A percentile compares a stretch with the other conserved stretches of the same genome.
These are phyloP conservation scores for Melanotaenia nigrans DNA, from an alignment of 2,797 vertebrate genomes.

Conservation along the genomic window DNA sequence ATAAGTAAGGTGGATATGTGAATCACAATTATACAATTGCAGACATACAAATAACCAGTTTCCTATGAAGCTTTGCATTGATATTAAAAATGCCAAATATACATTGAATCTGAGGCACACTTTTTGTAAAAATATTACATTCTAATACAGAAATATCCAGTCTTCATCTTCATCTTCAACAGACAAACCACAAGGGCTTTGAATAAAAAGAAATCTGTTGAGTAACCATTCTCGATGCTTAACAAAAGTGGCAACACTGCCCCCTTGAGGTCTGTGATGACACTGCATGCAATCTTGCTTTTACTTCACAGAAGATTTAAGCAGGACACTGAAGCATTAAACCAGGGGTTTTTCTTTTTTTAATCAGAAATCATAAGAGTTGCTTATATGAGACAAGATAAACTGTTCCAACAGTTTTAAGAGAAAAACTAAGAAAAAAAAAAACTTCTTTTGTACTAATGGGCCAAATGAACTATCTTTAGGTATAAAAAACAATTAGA, in stretches of 20 bases:
- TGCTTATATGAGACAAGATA: no score
- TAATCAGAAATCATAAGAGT: no score
- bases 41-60: neutral
- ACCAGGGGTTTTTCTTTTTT: neutral
- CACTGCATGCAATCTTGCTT: slow-evolving; percentile 1
- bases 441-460: no score
- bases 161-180: neutral
- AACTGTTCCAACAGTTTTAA: no score
- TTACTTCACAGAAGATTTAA: neutral
- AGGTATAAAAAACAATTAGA: neutral
- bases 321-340: neutral
- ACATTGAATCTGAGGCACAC: neutral
- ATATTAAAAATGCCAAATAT: neutral
- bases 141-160: neutral
- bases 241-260: slow-evolving; percentile 56
- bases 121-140: neutral
- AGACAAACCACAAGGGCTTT: neutral
- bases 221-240: slow-evolving; percentile 4
- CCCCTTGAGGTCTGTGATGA: slow-evolving; percentile 50
- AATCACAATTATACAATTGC: slow-evolving; percentile 1
- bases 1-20: slow-evolving; percentile 24
- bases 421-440: no score
- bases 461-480: no score
- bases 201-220: slow-evolving; percentile 10
- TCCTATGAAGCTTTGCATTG: neutral